Base-by-base conservation (phyloP, 2,113 vertebrate species). In the Muntiacus reevesi region DNA sequence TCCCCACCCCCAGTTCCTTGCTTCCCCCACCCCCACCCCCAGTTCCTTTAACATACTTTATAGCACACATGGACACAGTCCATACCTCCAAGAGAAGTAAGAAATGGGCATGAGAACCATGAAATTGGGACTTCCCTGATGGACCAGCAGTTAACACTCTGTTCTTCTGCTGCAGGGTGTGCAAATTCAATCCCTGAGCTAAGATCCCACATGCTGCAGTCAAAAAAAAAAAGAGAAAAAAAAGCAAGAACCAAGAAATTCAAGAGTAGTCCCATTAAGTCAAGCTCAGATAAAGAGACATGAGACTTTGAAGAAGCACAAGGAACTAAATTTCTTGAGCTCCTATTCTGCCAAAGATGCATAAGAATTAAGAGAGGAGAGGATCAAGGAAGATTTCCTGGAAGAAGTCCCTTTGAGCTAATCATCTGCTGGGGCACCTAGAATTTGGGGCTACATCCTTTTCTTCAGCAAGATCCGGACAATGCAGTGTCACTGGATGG, bases 11-110 rank as follows among this genome's bases (percentile, higher is more conserved):
- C 14, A 47, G 64, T 67, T 89, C 87, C 28, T 57, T 54, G 27
- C 4, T 33, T 21, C 19, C 0, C 30, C 40, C 4, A 14, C 10
- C 3, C 13, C 6, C 8, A 28, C 1, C 14, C 5, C 33, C 14
- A 47, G 64, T 67, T 89, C 87, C 28, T 57, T 19, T 17, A 57
- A 52, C n/a, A 81, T 5, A 62, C 25, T 71, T 54, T 55, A 74
- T 74, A 25, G 64, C 15, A 85, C 47, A 55, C 16, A 81, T 6
- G 23, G 40, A 76, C 25, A 67, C 8, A 6, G 7, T 21, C 14
- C 54, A 74, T 27, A 33, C 33, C 40, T 81, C 47, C 50, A 19
- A 74, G 6, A 15, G 25, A 92, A 21, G 10, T 78, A 84, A 79
- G 13, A 90, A 87, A 55, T 76, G 52, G 19, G 36, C 40, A 54